These are phyloP conservation scores for Nowickia ferox DNA, from an alignment of 2,888 invertebrate species.

Conservation along the genomic window DNA sequence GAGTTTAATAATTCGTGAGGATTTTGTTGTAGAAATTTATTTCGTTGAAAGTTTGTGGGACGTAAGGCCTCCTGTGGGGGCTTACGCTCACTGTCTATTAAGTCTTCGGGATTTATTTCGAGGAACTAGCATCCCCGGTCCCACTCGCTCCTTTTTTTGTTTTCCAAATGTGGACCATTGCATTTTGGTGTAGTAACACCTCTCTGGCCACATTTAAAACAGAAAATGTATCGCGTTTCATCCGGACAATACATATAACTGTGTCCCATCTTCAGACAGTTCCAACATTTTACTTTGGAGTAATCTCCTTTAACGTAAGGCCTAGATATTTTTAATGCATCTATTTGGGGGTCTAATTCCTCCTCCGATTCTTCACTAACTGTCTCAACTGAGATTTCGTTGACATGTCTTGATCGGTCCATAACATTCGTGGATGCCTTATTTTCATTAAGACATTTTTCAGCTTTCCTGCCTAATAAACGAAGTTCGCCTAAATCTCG, in stretches of 20 bases:
- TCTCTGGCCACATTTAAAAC: neutral
- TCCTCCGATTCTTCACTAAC: too few relatives aligned
- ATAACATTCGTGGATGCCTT: too few relatives aligned
- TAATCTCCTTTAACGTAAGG: neutral
- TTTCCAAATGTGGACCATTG: neutral
- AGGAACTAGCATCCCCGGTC: neutral
- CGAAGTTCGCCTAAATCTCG: too few relatives aligned
- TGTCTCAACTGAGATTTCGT: too few relatives aligned
- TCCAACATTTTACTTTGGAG: slow-evolving; percentile 33
- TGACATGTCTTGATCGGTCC: too few relatives aligned
- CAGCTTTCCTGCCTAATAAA: too few relatives aligned
- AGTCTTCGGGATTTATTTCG: neutral
- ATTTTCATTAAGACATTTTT: too few relatives aligned
- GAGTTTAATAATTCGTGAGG: neutral
- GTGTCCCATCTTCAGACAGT: slow-evolving; percentile 7
- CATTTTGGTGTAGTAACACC: neutral
- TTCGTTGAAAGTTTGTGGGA: neutral
- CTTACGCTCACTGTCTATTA: neutral
- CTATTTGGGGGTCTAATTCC: too few relatives aligned
- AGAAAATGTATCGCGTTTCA: neutral
- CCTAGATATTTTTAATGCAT: neutral
- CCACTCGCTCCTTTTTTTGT: neutral
- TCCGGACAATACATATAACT: neutral
- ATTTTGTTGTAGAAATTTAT: neutral
- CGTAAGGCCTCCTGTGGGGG: neutral